These are phyloP conservation scores for Leucosticte australis DNA, from an alignment of 2,113 vertebrate species.

Conservation along the genomic window DNA sequence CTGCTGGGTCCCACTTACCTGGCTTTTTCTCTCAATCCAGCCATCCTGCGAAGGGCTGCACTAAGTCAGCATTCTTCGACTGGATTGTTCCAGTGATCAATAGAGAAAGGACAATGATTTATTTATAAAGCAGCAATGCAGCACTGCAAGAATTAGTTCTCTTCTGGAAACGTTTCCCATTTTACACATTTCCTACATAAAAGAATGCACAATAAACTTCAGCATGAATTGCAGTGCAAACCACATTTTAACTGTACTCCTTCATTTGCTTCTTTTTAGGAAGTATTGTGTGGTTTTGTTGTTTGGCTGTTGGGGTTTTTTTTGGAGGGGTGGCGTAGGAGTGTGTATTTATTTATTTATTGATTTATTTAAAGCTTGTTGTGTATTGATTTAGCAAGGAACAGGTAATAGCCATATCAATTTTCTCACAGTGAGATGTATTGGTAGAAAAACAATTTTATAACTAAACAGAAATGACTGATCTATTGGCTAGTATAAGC, in stretches of 20 bases:
- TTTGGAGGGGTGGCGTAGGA: accelerated
- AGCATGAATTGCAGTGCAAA: background rate
- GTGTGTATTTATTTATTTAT: background rate
- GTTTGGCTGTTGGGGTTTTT: background rate
- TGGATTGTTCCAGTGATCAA: slow-evolving; percentile 52
- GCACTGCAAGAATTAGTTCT: slow-evolving; percentile 33
- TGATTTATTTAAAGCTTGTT: slow-evolving; percentile 5
- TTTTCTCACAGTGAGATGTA: slow-evolving; percentile 23
- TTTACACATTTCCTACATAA: slow-evolving; percentile 1
- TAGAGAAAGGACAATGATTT: slow-evolving; percentile 62
- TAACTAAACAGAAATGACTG: slow-evolving; percentile 39
- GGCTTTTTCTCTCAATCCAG: background rate
- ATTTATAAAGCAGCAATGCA: slow-evolving; percentile 67
- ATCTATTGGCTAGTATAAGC: background rate
- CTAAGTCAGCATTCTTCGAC: slow-evolving; percentile 54
- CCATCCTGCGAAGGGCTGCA: background rate
- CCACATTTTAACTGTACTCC: background rate
- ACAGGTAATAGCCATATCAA: slow-evolving; percentile 16
- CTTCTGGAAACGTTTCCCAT: background rate
- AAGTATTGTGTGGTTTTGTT: background rate
- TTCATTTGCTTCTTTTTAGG: background rate
- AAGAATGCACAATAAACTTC: background rate
- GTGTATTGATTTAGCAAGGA: slow-evolving; percentile 34
- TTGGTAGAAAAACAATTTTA: slow-evolving; percentile 7
- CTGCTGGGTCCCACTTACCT: background rate